Evolutionary conservation across 2,888 invertebrate species (phyloP).

Genomic region (Plagodis dolabraria): DNA sequence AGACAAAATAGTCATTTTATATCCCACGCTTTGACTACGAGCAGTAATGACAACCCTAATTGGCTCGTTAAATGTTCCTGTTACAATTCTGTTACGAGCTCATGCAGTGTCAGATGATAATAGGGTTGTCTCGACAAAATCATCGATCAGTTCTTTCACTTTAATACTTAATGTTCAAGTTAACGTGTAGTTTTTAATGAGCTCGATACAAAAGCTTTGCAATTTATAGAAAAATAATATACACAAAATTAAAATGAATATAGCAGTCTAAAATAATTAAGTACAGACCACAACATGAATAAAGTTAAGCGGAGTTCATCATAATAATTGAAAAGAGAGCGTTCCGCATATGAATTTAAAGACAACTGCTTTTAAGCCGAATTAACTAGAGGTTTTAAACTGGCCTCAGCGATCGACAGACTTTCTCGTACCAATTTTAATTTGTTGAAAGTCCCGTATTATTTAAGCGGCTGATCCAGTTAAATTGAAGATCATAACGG

Average conservation of each 20-base stretch:
- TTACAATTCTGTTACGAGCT: slow-evolving; percentile 20
- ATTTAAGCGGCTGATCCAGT: too few relatives aligned
- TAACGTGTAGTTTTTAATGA: slow-evolving; percentile 10
- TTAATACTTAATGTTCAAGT: background rate
- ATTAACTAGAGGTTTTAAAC: too few relatives aligned
- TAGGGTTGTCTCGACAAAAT: background rate
- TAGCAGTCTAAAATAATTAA: slow-evolving; percentile 40
- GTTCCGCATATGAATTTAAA: background rate
- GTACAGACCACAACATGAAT: slow-evolving; percentile 31
- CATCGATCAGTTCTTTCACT: background rate
- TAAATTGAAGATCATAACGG: too few relatives aligned
- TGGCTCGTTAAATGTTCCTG: slow-evolving; percentile 40
- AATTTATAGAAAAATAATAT: slow-evolving; percentile 16
- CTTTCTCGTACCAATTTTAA: too few relatives aligned
- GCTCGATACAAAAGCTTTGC: background rate
- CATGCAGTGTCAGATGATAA: background rate
- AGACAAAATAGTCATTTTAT: slow-evolving; percentile 35
- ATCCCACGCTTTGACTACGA: slow-evolving; percentile 44
- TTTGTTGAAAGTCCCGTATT: too few relatives aligned
- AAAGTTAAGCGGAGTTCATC: slow-evolving; percentile 21
- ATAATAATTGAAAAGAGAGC: slow-evolving; percentile 18
- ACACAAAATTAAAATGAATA: slow-evolving; percentile 27
- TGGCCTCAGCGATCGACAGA: too few relatives aligned
- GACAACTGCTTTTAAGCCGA: too few relatives aligned
- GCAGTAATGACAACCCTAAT: slow-evolving; percentile 40